phyloP scores from a whole-genome alignment of 64 coral and sea anemone species.

The Pocillopora damicornis region DNA sequence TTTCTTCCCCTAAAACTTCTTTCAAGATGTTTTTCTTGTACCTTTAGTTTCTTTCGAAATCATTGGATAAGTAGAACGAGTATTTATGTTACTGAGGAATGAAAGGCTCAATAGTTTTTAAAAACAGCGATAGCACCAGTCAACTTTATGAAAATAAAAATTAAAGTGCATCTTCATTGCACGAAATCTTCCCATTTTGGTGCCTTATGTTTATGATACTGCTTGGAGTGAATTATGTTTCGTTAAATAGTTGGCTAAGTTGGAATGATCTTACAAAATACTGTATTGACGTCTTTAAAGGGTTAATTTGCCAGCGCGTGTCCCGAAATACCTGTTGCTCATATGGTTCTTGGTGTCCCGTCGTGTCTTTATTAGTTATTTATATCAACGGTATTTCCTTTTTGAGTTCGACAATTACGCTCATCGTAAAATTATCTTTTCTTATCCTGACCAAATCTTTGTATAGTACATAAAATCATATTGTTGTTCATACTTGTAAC shows the following conservation, averaged over 20 bases:
- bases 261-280: neutral
- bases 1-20: neutral
- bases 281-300: neutral
- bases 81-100: neutral
- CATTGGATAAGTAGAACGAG: neutral
- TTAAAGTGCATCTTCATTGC: neutral
- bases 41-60: neutral
- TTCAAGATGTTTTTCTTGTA: constrained; percentile 15
- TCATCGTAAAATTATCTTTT: neutral
- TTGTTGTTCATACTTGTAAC: too few relatives aligned
- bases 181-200: neutral
- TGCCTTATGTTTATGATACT: neutral
- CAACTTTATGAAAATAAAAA: neutral
- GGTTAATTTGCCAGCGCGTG: neutral
- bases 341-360: neutral
- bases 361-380: neutral
- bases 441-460: too few relatives aligned
- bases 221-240: neutral
- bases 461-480: too few relatives aligned
- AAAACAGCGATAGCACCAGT: neutral
- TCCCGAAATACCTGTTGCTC: neutral
- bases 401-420: neutral
- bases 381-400: neutral
- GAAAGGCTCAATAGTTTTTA: neutral
- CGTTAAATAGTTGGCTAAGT: neutral